Evolutionary conservation across 2,797 vertebrate genomes (phyloP), one percentile per base, ranked within the genome.

Genomic region (Bradypus variegatus): DNA sequence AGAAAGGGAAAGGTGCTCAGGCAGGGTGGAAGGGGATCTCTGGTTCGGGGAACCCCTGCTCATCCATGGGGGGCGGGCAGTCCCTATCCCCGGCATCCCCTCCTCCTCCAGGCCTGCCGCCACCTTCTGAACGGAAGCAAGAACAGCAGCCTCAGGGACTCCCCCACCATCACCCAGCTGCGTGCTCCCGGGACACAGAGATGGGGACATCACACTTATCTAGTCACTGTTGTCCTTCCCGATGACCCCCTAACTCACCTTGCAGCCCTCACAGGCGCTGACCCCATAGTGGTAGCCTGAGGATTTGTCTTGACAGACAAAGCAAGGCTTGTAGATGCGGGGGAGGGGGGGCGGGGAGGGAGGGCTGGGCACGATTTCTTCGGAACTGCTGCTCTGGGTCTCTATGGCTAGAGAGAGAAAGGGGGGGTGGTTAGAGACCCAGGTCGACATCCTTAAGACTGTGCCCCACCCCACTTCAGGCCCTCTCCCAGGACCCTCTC

Each of bases 241-340:
- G 7, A 5, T 2, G 67, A 48, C 18, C 8, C 53, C 41, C 50
- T 8, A 8, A 65, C 96, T 97, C 97, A 98, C 98, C 98, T 98
- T 98, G 97, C 98, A 98, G 96, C 98, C 98, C 91, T 98, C 98
- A 50, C 98, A 98, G 97, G 98, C 98, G 93, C 98, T 98, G 96
- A 98, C 98, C 78, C 98, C 98, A 93, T 98, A 98, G 98, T 98
- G 98, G 97, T 98, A 98, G 86, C 98, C 98, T 0, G 98, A 98
- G 89, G 98, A 98, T 87, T 98, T 98, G 97, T 98, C 98, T 96
- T 98, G 98, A 96, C 98, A 98, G 95, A 98, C 98, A 84, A 98
- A 98, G 95, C 98, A 98, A 78, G 98, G 98, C 95, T 98, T 98
- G 97, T 98, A 98, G 97, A 98, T 97, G n/a, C 98, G 97, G 78